Conservation (phyloP, 2,797 vertebrate genomes). For the Rhinatrema bivittatum region DNA sequence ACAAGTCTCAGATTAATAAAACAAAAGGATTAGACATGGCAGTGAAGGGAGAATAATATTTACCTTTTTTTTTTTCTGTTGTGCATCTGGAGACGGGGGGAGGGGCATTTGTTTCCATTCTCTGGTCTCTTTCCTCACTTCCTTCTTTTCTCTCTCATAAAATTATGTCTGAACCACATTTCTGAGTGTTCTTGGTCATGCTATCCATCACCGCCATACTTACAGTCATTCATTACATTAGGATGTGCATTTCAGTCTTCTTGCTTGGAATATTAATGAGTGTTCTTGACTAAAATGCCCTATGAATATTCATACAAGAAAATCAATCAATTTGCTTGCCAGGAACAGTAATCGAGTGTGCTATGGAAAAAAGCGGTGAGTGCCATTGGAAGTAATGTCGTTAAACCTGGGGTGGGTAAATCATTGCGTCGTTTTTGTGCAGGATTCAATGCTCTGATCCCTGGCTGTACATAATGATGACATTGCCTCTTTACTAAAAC, state of each 20-base stretch:
- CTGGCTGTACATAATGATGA: conserved; percentile 1
- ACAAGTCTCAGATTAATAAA: no score
- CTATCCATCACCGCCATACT: conserved; percentile 35
- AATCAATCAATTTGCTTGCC: conserved; percentile 36
- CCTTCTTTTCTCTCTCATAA: conserved; percentile 16
- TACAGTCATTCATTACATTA: conserved; percentile 42
- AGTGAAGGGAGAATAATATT: neutral
- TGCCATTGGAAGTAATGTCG: conserved; percentile 40
- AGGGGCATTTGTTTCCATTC: neutral
- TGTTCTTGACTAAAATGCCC: conserved; percentile 35
- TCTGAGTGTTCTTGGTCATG: conserved; percentile 18
- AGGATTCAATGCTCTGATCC: conserved; percentile 7
- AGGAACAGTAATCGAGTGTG: conserved; percentile 34
- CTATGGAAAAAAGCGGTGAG: conserved; percentile 37
- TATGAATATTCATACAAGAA: conserved; percentile 48
- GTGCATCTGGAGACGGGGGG: neutral
- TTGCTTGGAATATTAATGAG: conserved; percentile 46
- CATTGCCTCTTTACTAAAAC: conserved; percentile 1
- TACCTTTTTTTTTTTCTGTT: rapidly evolving
- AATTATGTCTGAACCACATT: no score
- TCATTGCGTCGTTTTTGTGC: conserved; percentile 24
- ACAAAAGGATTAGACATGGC: no score
- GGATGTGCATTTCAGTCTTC: conserved; percentile 39
- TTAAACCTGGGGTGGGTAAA: conserved; percentile 31
- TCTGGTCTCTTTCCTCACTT: neutral